Percentiles rank a stretch among this genome's conserved stretches.
These are phyloP conservation scores for Leptatherina wallacei DNA, from an alignment of 2,797 vertebrate species.

Conservation along the genomic window DNA sequence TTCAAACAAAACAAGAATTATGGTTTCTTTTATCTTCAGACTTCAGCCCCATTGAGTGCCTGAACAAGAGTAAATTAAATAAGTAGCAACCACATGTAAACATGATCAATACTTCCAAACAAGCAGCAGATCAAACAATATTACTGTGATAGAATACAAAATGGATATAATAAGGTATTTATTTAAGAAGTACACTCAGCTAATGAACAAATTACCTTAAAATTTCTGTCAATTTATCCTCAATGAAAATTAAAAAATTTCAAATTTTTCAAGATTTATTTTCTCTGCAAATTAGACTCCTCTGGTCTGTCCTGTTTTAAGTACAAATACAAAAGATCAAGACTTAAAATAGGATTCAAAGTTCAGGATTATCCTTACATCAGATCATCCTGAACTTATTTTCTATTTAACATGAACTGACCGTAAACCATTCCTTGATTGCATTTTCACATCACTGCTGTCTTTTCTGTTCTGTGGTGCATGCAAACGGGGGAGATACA, in stretches of 20 bases:
- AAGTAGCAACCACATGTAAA: background rate
- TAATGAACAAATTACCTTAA: background rate
- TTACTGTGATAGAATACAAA: background rate
- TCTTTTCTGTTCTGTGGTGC: background rate
- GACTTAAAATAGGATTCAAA: background rate
- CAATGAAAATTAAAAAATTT: no score
- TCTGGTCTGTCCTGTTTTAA: background rate
- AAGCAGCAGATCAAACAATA: background rate
- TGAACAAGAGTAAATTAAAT: background rate
- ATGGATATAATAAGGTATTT: background rate
- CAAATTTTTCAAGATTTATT: background rate
- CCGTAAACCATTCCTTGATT: background rate
- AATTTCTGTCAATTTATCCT: background rate
- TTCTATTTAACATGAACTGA: background rate
- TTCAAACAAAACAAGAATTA: background rate
- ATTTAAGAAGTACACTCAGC: background rate
- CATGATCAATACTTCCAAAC: background rate
- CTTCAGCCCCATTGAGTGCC: background rate
- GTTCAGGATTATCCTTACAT: no score
- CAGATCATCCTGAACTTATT: no score
- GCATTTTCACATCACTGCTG: background rate
- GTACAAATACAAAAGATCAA: background rate
- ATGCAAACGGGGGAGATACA: slow-evolving; percentile 1
- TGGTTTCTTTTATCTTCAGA: background rate
- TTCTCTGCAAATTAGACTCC: background rate